Evolutionary conservation across 2,888 invertebrate genomes (phyloP), one percentile per base, ranked within the genome.

Genomic region (Lysandra bellargus): DNA sequence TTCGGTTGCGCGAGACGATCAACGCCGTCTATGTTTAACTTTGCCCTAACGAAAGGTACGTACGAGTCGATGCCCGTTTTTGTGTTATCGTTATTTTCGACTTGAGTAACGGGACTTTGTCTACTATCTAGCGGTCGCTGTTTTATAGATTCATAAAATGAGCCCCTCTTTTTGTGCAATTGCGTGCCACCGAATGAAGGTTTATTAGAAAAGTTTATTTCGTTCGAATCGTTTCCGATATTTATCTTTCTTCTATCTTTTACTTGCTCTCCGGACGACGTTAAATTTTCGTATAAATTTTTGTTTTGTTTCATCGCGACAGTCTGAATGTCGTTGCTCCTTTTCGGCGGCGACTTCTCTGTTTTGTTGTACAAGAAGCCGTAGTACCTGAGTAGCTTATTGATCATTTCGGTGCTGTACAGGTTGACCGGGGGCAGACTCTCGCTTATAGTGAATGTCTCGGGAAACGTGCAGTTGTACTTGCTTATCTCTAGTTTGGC

Each of bases 351-450:
- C 78, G 84, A 80, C 86, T 88, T 91, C 77, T 93, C 93, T 14
- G 92, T 92, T 90, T 93, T 93, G 83, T 94, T 94, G 83, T 90
- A 93, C 17, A 94, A 85, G 83, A 92, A 94, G 53, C 94, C 94
- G 80, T 94, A 94, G 82, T 93, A 94, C 80, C 92, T 88, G 40
- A 94, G 83, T 82, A 94, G 86, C 84, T 94, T 94, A 83, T 94
- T 94, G 81, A 94, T 94, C 94, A 94, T 94, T 88, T 94, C 94
- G 61, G 94, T 94, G 80, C 94, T 94, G 80, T 94, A 94, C 83
- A 94, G 88, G 85, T 93, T 94, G 72, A 94, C 94, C 2, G 94
- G 94, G 40, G 94, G 94, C 80, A 94, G 87, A 82, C 94, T 94
- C 80, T 94, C 94, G 82, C 91, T 94, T 83, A 94, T 94, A 33